Evolutionary conservation across 2,113 vertebrate species (phyloP), one percentile per base, ranked within the genome.

Genomic region (Ictalurus punctatus): DNA sequence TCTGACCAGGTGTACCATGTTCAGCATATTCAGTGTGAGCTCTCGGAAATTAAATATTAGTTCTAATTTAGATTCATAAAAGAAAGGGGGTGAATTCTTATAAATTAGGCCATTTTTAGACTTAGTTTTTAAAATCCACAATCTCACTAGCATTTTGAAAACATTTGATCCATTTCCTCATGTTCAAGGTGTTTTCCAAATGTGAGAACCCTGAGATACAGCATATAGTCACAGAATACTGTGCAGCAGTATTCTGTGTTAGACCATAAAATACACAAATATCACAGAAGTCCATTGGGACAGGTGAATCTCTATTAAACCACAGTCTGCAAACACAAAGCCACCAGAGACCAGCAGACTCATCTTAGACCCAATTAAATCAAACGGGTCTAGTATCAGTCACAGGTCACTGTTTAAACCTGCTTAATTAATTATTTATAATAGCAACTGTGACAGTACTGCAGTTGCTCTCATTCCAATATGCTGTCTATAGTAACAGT

Each of bases 311-410:
- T 30, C 48, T 27, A 17, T 80, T 30, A 79, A 79, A 52, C 44
- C 25, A 21, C 76, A 52, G 25, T 52, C 44, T 52, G 44, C 44
- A n/a, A 56, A 37, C 30, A 25, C 17, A 13, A 61, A 21, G 3
- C 56, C 17, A 34, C 76, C 4, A 0, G 25, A 27, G 76, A 80
- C 52, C 52, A 30, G n/a, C 27, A 56, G 27, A 30, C 48, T 80
- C 12, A 6, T n/a, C 52, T 80, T 80, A 56, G 48, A 80, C 78
- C 78, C 27, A 80, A 56, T 80, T n/a, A 80, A 80, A 80, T 8
- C 78, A 56, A 30, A 30, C 27, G 2, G 14, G 27, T 30, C 27
- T 30, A 9, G 52, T 30, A 19, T 56, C 27, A 80, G 27, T 81
- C 79, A 81, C 52, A 56, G 25, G 52, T 58, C 44, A 56, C 52